These are phyloP conservation scores for Boloria euphrosyne DNA, from an alignment of 2,888 invertebrate species.

Conservation along the genomic window DNA sequence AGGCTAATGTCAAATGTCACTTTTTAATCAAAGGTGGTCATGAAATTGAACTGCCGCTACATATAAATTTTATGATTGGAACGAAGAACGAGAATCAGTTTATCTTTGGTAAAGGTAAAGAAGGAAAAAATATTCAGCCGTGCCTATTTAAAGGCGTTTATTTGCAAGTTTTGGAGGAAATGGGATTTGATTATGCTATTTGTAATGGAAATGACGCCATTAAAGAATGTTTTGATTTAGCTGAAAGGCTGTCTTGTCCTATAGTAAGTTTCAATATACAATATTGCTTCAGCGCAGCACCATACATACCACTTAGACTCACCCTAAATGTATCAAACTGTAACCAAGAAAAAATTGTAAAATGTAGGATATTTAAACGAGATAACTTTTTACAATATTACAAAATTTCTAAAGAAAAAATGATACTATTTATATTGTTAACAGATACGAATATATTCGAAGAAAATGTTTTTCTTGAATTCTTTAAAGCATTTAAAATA, in stretches of 20 bases:
- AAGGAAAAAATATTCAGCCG: conserved; percentile 36
- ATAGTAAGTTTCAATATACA: conserved; percentile 51
- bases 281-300: conserved; percentile 47
- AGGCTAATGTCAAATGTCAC: conserved; percentile 51
- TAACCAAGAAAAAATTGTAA: no score
- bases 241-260: conserved; percentile 49
- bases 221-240: conserved; percentile 50
- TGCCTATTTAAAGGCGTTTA: conserved; percentile 46
- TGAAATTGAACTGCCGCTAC: conserved; percentile 29
- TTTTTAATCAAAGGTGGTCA: conserved; percentile 53
- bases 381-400: no score
- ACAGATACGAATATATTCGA: no score
- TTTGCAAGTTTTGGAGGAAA: conserved; percentile 50
- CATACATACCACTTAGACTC: conserved; percentile 5
- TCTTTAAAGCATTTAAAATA: no score
- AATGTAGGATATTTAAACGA: no score
- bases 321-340: no score
- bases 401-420: no score
- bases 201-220: conserved; percentile 44
- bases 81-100: no score
- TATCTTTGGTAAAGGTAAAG: background rate
- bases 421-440: no score
- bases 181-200: conserved; percentile 45
- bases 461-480: no score
- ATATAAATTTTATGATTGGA: no score